A percentile compares a stretch with the other conserved stretches of the same genome.
phyloP scores from a whole-genome alignment of 2,113 vertebrate genomes.

The Tragelaphus imberbis region DNA sequence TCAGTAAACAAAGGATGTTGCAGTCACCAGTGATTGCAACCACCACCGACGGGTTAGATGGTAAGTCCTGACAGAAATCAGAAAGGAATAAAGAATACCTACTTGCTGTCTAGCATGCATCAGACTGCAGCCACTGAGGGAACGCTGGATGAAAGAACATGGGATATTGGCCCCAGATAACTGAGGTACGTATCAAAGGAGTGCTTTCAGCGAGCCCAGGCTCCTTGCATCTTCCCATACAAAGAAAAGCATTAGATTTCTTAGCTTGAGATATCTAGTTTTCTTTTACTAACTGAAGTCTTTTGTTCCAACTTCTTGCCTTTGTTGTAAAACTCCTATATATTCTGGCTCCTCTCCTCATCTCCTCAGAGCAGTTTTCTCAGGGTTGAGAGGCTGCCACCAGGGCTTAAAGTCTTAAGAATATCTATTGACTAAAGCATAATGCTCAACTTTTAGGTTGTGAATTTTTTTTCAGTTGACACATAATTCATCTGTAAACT shows the following conservation, averaged over 20 bases:
- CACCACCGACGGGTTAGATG: accelerated
- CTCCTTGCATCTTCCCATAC: neutral
- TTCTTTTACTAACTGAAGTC: neutral
- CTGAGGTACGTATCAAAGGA: neutral
- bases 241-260: neutral
- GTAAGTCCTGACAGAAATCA: neutral
- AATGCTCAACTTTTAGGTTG: neutral
- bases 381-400: neutral
- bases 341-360: neutral
- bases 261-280: neutral
- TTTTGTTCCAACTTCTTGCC: neutral
- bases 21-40: neutral
- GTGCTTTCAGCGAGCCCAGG: neutral
- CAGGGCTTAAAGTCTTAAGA: neutral
- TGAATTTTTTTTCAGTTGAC: neutral
- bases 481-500: neutral
- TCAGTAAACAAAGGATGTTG: neutral
- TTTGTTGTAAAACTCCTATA: neutral
- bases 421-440: neutral
- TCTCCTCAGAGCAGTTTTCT: neutral
- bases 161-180: neutral
- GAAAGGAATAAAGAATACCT: neutral
- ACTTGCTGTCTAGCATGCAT: neutral
- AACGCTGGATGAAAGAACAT: neutral
- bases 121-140: neutral